Conservation (phyloP, 2,888 invertebrate species). For the Hymenopus coronatus region DNA sequence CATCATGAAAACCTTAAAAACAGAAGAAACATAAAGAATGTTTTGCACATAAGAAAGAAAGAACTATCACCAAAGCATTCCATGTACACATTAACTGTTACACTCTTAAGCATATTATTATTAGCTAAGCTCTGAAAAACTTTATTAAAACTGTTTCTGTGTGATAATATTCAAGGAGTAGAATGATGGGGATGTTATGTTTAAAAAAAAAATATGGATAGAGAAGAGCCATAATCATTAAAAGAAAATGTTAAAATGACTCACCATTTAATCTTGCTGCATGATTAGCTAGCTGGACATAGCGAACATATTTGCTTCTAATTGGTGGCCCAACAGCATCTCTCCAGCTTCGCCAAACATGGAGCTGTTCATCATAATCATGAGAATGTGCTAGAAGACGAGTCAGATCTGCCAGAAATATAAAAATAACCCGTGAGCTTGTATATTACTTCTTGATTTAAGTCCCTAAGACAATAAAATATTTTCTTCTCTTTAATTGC, state of each 20-base stretch:
- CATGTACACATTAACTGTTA: too few relatives aligned
- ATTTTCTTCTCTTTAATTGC: too few relatives aligned
- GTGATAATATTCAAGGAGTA: neutral
- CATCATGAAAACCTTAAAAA: slow-evolving; percentile 67
- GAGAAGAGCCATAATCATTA: too few relatives aligned
- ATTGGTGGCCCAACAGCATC: slow-evolving; percentile 75
- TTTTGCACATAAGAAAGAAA: too few relatives aligned
- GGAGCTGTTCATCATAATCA: slow-evolving; percentile 69
- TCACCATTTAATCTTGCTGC: slow-evolving; percentile 72
- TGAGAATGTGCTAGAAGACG: slow-evolving; percentile 67
- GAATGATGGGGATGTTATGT: too few relatives aligned
- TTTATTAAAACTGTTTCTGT: too few relatives aligned
- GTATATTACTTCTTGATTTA: too few relatives aligned
- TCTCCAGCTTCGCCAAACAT: slow-evolving; percentile 79
- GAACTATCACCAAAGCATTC: too few relatives aligned
- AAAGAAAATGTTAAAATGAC: neutral
- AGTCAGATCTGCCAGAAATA: slow-evolving; percentile 54
- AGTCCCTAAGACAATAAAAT: too few relatives aligned
- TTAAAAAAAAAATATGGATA: too few relatives aligned
- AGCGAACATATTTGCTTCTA: slow-evolving; percentile 72
- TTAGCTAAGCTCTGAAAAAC: too few relatives aligned
- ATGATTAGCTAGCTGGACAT: slow-evolving; percentile 74
- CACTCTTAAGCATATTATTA: too few relatives aligned
- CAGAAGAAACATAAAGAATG: neutral
- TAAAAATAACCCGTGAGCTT: neutral